Base-by-base conservation (phyloP, 2,113 vertebrate species). In the Phrynosoma blainvillii region DNA sequence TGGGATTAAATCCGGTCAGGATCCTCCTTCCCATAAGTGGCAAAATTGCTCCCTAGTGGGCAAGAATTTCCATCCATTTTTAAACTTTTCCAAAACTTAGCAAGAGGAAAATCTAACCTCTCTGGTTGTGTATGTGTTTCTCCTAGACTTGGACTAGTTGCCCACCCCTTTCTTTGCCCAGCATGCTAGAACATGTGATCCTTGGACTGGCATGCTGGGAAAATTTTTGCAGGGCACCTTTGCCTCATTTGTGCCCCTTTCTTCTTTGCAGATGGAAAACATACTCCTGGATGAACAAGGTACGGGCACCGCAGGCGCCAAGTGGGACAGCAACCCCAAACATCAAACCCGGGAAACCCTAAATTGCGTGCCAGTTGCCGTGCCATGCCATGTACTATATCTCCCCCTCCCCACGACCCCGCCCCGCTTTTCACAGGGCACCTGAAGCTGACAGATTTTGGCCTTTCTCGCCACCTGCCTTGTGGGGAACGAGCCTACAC, bases 361-460 rank as follows among this genome's bases (percentile, higher is more conserved):
- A 10, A 77, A 42, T 42, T 6, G 2, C 7, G 1, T 3, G 68
- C 10, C 25, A n/a, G 16, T 23, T 23, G 65, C 23, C 14, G 65
- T 66, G 65, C 65, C 47, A 66, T 3, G 23, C 65, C 3, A 14
- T 4, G 14, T 30, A 27, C 27, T n/a, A 14, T 21, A 6, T 2
- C 30, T 3, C 12, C 52, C 25, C 10, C 20, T 90, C n/a, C 0
- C 88, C 88, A 74, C 36, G 36, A 36, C 36, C 36, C 36, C 36
- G 36, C 36, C 36, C 36, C 36, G 36, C 36, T 36, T 36, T 36
- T 36, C 36, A 36, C 88, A 99, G 99, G 98, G 42, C 98, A 99
- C 93, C 96, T 99, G 91, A 98, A 98, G 81, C 95, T 99, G 93
- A 97, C 98, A 1, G 98, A 99, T 91, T 99, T 99, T 1, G 99